phyloP scores from a whole-genome alignment of 2,113 vertebrate species.

The Smithornis capensis region DNA sequence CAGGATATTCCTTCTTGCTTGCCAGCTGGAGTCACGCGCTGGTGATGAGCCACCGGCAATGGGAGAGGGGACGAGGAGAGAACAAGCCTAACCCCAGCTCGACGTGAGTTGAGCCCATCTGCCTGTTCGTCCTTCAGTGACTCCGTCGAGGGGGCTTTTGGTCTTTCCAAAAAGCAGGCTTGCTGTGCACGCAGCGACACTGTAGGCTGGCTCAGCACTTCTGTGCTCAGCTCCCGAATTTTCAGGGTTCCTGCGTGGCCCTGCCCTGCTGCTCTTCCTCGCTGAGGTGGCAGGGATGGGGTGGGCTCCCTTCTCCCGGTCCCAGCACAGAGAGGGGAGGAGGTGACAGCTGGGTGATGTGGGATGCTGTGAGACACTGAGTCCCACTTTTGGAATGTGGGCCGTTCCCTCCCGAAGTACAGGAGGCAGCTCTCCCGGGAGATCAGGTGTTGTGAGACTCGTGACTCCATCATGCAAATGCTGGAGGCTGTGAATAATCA shows the following conservation, averaged over 20 bases:
- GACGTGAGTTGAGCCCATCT: background rate
- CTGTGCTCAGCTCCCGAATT: background rate
- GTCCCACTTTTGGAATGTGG: conserved; percentile 50
- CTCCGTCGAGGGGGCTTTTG: background rate
- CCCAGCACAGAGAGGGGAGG: background rate
- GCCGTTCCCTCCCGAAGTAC: conserved; percentile 32
- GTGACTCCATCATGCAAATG: conserved; percentile 60
- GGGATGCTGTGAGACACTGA: conserved; percentile 57
- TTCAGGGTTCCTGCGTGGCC: background rate
- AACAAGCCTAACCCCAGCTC: background rate
- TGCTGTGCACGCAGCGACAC: background rate
- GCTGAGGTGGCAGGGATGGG: background rate
- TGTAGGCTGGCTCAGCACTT: conserved; percentile 32
- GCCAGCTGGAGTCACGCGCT: conserved; percentile 22
- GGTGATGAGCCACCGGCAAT: background rate
- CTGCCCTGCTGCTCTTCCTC: background rate
- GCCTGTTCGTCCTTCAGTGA: background rate
- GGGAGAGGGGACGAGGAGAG: background rate
- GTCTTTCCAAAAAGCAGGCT: background rate
- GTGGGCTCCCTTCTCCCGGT: background rate
- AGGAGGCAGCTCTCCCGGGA: conserved; percentile 59
- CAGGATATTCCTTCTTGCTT: background rate
- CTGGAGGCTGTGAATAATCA: conserved; percentile 57
- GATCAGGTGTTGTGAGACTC: conserved; percentile 63
- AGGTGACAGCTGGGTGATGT: conserved; percentile 46